These are phyloP conservation scores for Heterochromis multidens DNA, from an alignment of 2,113 vertebrate species.

Conservation along the genomic window DNA sequence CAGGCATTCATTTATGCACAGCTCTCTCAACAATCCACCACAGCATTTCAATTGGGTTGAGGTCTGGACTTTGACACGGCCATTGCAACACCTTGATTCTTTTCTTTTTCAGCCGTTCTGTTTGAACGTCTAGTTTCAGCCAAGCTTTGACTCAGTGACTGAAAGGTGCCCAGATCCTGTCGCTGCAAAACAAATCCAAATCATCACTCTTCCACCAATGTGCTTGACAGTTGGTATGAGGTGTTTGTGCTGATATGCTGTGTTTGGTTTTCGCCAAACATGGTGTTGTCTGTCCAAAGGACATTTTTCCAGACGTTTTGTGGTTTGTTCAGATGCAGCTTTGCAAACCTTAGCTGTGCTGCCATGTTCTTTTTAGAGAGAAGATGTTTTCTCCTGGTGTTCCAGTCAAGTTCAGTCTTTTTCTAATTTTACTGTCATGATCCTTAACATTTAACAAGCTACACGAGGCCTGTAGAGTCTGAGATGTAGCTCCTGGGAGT, in stretches of 20 bases:
- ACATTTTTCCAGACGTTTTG: neutral
- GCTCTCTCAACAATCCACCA: neutral
- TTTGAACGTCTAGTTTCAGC: neutral
- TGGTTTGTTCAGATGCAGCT: neutral
- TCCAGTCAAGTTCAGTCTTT: neutral
- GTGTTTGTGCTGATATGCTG: neutral
- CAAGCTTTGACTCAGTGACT: neutral
- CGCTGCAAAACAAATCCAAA: neutral
- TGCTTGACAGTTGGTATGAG: neutral
- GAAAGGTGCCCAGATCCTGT: neutral
- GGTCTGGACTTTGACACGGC: neutral
- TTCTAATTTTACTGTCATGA: neutral
- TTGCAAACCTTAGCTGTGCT: neutral
- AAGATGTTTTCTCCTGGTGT: too few species aligned
- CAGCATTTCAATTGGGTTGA: neutral
- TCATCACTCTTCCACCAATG: neutral
- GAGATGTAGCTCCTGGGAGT: neutral
- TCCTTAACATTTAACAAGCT: neutral
- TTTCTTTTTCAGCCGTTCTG: neutral
- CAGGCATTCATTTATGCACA: neutral
- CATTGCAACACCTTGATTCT: neutral
- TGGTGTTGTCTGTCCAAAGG: rapidly evolving
- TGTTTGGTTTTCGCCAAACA: neutral
- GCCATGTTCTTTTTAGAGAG: neutral
- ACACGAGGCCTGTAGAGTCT: neutral